Evolutionary conservation across 2,888 invertebrate genomes (phyloP), one percentile per base, ranked within the genome.

Genomic region (Ochlodes sylvanus): DNA sequence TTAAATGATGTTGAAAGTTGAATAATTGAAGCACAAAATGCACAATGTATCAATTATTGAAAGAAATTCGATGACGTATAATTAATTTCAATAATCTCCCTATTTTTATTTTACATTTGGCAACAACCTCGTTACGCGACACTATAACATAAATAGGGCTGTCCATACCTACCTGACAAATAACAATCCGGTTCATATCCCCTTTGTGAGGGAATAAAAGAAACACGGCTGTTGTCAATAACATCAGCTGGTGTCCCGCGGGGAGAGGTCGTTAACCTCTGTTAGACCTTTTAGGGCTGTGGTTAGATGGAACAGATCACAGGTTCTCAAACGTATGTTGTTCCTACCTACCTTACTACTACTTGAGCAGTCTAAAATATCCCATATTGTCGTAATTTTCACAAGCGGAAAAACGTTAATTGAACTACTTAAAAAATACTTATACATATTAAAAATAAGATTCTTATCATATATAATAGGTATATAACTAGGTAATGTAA

Each of bases 241-340:
- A 90, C 91, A 91, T 89, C 89, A 87, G 88, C 85, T 88, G 89
- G 88, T 87, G 88, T 89, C 90, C 87, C 88, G 77, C 72, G 89
- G 89, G 81, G 66, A 71, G 79, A 78, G 89, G 89, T 88, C 89
- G 81, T 86, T 87, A 84, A 89, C 87, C 90, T 83, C 55, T 10
- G 72, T 80, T 81, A 82, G 77, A 76, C 76, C 76, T 79, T 79
- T 82, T 78, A 76, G 74, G 69, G 69, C 38, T 42, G 64, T 19
- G 63, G 57, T 58, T 17, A 44, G 61, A 67, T 44, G 67, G 52
- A 10, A 38, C 38, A 52, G 62, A 17, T 47, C 44, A 47, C 44
- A 15, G 17, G 44, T 47, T 15, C 10, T 1, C 9, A 38, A 38
- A 38, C 12, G 9, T 38, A 38, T 38, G 9, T 38, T 12, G 34